Conservation (phyloP, 2,113 vertebrate species). For the Dasyprocta punctata region DNA sequence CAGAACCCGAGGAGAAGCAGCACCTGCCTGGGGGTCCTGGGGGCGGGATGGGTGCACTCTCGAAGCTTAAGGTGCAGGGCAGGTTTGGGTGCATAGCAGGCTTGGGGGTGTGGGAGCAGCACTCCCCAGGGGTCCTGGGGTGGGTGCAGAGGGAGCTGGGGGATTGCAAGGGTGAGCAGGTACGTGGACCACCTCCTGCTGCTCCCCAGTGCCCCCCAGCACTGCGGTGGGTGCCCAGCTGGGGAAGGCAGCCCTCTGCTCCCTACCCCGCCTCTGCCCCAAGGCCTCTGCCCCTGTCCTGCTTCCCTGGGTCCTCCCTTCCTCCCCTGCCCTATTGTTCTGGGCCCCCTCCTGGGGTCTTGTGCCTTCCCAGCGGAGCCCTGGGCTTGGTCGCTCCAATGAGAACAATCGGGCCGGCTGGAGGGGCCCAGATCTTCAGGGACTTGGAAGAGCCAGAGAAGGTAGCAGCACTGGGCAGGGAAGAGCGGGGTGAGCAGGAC, state of each 20-base stretch:
- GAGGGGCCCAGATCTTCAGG: neutral
- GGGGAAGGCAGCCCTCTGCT: neutral
- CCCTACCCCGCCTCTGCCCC: neutral
- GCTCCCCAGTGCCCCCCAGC: neutral
- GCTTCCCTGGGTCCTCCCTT: too few species aligned
- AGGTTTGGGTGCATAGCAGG: neutral
- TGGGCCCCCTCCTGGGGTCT: neutral
- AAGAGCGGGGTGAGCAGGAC: neutral
- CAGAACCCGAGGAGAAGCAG: neutral
- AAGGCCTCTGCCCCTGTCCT: neutral
- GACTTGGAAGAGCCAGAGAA: neutral
- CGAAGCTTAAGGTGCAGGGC: neutral
- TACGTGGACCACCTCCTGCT: neutral
- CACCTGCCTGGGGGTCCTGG: neutral
- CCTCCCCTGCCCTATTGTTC: neutral
- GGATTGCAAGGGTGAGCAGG: too few species aligned
- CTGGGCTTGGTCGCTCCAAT: neutral
- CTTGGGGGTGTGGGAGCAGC: neutral
- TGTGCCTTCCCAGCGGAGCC: neutral
- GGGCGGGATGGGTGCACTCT: neutral
- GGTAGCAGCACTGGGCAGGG: rapidly evolving
- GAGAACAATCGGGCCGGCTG: too few species aligned
- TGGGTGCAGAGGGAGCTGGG: too few species aligned
- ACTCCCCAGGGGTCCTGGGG: neutral
- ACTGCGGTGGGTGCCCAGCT: neutral